phyloP scores from a whole-genome alignment of 2,888 invertebrate species.

The Calameuta filiformis region DNA sequence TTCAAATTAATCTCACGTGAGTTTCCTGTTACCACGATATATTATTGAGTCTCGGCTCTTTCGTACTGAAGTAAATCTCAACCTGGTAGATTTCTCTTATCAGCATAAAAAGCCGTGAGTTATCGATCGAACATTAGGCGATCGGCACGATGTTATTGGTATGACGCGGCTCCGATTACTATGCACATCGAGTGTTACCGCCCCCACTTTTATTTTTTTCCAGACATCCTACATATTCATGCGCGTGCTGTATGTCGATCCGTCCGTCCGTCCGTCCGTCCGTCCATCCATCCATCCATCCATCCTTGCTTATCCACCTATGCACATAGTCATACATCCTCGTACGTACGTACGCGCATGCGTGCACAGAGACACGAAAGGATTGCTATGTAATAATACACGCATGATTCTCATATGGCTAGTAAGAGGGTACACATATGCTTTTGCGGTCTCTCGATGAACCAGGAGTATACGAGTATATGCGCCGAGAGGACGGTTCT shows the following conservation, averaged over 20 bases:
- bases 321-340: background rate
- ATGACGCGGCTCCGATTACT: conserved; percentile 59
- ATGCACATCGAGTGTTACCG: conserved; percentile 48
- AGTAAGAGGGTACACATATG: background rate
- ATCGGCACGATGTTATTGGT: conserved; percentile 58
- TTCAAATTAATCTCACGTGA: too few relatives aligned
- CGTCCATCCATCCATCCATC: conserved; percentile 23
- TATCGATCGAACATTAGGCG: conserved; percentile 55
- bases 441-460: conserved; percentile 7
- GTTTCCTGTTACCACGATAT: too few relatives aligned
- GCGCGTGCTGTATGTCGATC: conserved; percentile 55
- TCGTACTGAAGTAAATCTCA: too few relatives aligned
- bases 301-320: conserved; percentile 13
- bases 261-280: conserved; percentile 27
- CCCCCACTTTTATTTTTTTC: conserved; percentile 39
- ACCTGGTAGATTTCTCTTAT: conserved; percentile 8
- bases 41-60: too few relatives aligned
- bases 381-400: too few relatives aligned
- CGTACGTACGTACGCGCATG: conserved; percentile 11
- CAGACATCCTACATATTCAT: conserved; percentile 63
- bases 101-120: conserved; percentile 38
- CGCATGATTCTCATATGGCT: too few relatives aligned
- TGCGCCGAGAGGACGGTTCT: background rate
- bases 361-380: conserved; percentile 11
- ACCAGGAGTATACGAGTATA: conserved; percentile 4